phyloP scores from a whole-genome alignment of 2,888 invertebrate species.

The Lasioglossum oenotherae region DNA sequence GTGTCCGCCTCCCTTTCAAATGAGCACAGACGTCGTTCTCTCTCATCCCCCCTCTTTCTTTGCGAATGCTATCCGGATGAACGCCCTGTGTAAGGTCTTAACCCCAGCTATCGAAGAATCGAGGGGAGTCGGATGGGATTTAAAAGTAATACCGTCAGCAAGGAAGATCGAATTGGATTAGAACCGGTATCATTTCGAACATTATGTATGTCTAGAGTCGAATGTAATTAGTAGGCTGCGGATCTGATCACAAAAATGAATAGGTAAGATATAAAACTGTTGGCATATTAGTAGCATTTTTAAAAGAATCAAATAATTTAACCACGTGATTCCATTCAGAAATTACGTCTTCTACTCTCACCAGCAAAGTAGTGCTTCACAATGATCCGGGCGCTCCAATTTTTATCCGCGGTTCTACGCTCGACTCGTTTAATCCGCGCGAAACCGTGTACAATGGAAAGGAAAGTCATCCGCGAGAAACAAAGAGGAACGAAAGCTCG shows the following conservation, averaged over 20 bases:
- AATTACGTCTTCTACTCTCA: neutral
- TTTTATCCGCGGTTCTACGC: neutral
- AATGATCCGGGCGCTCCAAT: neutral
- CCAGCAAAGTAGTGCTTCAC: too few relatives aligned
- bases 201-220: neutral
- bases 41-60: neutral
- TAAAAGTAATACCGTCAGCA: conserved; percentile 5
- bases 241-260: neutral
- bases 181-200: neutral
- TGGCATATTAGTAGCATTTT: too few relatives aligned
- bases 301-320: neutral
- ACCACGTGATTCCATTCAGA: neutral
- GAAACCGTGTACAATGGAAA: conserved; percentile 9
- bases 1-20: conserved; percentile 6
- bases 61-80: neutral
- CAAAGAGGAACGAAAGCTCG: conserved; percentile 5
- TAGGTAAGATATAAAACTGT: too few relatives aligned
- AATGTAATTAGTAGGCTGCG: neutral
- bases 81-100: neutral
- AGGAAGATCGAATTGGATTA: neutral
- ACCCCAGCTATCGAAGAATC: neutral
- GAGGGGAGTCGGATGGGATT: neutral
- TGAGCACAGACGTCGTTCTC: neutral
- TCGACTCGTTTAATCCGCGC: conserved; percentile 13
- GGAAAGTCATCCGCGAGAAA: conserved; percentile 9